These are phyloP conservation scores for Augochlora pura DNA, from an alignment of 1,140 invertebrate species.

Conservation along the genomic window DNA sequence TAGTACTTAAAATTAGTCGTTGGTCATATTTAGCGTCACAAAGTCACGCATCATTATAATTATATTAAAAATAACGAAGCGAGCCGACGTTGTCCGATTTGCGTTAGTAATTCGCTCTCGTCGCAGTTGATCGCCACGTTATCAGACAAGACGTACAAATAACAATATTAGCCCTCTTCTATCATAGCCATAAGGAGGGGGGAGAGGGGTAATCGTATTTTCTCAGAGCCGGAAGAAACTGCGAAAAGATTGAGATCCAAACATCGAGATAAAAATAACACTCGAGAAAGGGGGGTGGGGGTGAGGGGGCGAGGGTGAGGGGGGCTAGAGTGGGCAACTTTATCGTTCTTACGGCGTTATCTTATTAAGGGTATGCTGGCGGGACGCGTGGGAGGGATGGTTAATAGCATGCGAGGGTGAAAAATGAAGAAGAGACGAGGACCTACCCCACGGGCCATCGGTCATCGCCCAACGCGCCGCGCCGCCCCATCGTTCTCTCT, in stretches of 20 bases:
- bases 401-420: slow-evolving; percentile 51
- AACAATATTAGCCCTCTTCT: neutral
- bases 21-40: too few species aligned
- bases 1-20: too few species aligned
- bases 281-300: too few species aligned
- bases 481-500: slow-evolving; percentile 41
- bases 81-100: too few species aligned
- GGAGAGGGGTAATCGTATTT: neutral
- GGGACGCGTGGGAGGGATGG: slow-evolving; percentile 29
- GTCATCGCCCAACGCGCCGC: slow-evolving; percentile 68
- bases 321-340: slow-evolving; percentile 6
- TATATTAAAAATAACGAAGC: too few species aligned
- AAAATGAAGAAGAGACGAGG: slow-evolving; percentile 72
- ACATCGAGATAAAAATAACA: slow-evolving; percentile 37
- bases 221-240: neutral
- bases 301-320: too few species aligned
- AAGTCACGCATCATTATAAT: too few species aligned
- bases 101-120: too few species aligned
- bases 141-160: neutral
- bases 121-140: too few species aligned
- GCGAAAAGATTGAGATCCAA: slow-evolving; percentile 31
- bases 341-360: slow-evolving; percentile 57
- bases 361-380: slow-evolving; percentile 58
- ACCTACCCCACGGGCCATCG: slow-evolving; percentile 74
- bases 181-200: too few species aligned